Evolutionary conservation across 2,113 vertebrate species (phyloP), one percentile per base, ranked within the genome.

Genomic region (Syrmaticus mikado): DNA sequence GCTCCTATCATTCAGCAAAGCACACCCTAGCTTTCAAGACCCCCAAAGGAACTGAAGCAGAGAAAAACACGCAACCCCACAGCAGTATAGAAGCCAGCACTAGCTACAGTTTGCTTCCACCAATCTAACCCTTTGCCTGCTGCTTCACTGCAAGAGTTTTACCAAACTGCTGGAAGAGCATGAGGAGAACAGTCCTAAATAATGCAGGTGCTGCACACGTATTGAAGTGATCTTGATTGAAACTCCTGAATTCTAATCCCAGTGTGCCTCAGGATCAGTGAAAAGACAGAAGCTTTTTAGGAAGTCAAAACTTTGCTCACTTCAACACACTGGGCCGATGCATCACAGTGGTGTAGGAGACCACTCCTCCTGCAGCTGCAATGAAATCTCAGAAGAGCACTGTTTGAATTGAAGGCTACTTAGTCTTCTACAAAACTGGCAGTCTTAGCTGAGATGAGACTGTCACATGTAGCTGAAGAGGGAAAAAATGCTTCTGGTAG

Each of bases 171-270:
- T 8, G 50, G 25, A 84, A 64, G 15, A 78, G 34, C 41, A 34
- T 6, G 3, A 53, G 15, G 27, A 77, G 28, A 78, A 60, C 21
- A 68, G 34, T 27, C 62, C 46, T 65, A 28, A 72, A 38, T 13
- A 48, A 8, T 24, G 19, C 5, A 11, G 41, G 45, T 66, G 27
- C 28, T 34, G 13, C 14, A 43, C 36, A 34, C 0, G 0, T 55
- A 81, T 16, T 43, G 17, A 65, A 20, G 13, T 22, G 74, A 53
- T 52, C 87, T 48, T 53, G 40, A 3, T 13, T 76, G 82, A 57
- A 92, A 89, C 20, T 66, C 22, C 67, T 36, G 1, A 70, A 76
- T 27, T 36, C 27, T 52, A 67, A 55, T 21, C 8, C 48, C 27
- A 32, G 66, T n/a, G 82, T 7, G 24, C 71, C 72, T 89, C 48